Conservation (phyloP, 2,797 vertebrate genomes). For the Botia almorhae region DNA sequence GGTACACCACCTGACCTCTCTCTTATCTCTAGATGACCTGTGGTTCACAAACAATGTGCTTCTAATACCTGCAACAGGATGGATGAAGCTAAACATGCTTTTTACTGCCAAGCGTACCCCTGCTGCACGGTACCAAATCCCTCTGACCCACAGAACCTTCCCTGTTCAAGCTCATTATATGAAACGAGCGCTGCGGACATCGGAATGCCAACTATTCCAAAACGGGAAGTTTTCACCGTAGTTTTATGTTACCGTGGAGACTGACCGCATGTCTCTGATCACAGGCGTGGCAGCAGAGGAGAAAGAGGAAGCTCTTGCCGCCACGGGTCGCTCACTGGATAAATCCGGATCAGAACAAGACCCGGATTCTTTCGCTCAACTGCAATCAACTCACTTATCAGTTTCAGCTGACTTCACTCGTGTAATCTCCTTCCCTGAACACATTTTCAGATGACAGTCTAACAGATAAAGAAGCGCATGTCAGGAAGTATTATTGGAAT, state of each 20-base stretch:
- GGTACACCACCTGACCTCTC: conserved; percentile 44
- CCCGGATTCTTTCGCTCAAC: conserved; percentile 57
- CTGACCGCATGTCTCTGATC: conserved; percentile 39
- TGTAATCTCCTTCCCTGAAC: conserved; percentile 52
- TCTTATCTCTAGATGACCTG: conserved; percentile 56
- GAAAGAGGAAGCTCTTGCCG: conserved; percentile 40
- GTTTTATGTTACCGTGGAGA: conserved; percentile 52
- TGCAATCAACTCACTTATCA: conserved; percentile 55
- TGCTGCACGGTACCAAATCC: conserved; percentile 66
- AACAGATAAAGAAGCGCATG: conserved; percentile 58
- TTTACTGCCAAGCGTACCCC: conserved; percentile 63
- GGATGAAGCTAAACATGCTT: conserved; percentile 61
- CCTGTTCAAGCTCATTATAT: conserved; percentile 69
- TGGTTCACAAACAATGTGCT: conserved; percentile 30
- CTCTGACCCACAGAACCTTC: conserved; percentile 66
- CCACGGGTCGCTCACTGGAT: conserved; percentile 39
- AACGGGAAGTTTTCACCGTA: conserved; percentile 56
- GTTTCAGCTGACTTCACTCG: conserved; percentile 56
- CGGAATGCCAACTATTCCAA: conserved; percentile 72
- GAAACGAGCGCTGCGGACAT: conserved; percentile 70
- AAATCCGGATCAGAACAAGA: conserved; percentile 54
- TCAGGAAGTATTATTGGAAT: conserved; percentile 58
- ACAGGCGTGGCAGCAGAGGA: conserved; percentile 30
- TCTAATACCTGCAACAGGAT: conserved; percentile 44
- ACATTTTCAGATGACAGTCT: conserved; percentile 54